These are phyloP conservation scores for Sander lucioperca DNA, from an alignment of 2,113 vertebrate species.

Conservation along the genomic window DNA sequence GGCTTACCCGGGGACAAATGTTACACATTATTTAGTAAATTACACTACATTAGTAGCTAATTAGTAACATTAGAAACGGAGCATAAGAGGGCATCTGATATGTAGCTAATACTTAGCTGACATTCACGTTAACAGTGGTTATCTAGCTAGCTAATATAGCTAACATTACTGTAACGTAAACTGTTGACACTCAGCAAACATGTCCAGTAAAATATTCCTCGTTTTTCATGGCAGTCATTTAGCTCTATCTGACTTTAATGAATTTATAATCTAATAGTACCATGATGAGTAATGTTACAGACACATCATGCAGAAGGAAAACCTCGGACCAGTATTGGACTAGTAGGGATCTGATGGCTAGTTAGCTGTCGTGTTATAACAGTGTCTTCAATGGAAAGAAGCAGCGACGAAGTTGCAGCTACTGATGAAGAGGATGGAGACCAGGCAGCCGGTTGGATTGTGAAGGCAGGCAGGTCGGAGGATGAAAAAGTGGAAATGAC, in stretches of 20 bases:
- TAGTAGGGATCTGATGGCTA: background rate
- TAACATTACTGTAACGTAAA: conserved; percentile 6
- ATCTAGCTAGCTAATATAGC: background rate
- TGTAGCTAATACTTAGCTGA: background rate
- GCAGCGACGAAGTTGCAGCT: conserved; percentile 20
- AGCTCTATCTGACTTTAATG: background rate
- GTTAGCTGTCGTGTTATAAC: background rate
- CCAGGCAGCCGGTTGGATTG: background rate
- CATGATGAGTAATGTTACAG: background rate
- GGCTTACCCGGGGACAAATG: background rate
- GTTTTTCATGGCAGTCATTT: background rate
- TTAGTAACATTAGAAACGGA: background rate
- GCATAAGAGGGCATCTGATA: too few species aligned
- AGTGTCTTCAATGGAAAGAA: conserved; percentile 57
- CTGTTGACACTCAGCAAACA: background rate
- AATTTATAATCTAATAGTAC: background rate
- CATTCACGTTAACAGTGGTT: background rate
- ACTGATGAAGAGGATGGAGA: conserved; percentile 52
- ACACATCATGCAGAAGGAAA: conserved; percentile 21
- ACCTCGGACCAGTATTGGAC: background rate
- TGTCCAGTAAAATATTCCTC: background rate
- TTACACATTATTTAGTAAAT: background rate
- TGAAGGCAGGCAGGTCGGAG: background rate
- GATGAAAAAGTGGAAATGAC: conserved; percentile 14
- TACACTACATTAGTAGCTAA: background rate